These are phyloP conservation scores for Merodon equestris DNA, from an alignment of 2,888 invertebrate genomes.

Conservation along the genomic window DNA sequence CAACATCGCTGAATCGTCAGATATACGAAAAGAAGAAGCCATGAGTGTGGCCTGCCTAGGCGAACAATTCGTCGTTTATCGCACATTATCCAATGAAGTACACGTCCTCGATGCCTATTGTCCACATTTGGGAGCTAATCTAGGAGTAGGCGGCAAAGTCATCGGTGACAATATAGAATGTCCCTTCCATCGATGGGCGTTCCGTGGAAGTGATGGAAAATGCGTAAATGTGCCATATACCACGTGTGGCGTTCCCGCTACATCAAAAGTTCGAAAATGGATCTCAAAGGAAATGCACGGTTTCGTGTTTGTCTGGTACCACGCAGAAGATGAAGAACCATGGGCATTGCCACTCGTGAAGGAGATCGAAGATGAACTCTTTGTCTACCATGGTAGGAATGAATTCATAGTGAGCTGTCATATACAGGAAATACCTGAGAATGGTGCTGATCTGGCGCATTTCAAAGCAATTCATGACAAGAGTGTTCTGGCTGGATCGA, in stretches of 20 bases:
- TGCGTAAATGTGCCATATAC: conserved; percentile 88
- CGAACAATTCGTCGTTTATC: conserved; percentile 85
- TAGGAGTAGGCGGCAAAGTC: conserved; percentile 89
- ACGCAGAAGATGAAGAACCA: conserved; percentile 85
- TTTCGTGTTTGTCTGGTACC: conserved; percentile 90
- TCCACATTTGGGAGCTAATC: conserved; percentile 93
- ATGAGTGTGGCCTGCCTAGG: conserved; percentile 84
- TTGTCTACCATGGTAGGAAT: conserved; percentile 87
- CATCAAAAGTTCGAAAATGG: conserved; percentile 86
- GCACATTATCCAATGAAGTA: conserved; percentile 83
- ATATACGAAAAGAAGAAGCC: conserved; percentile 81
- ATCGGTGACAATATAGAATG: conserved; percentile 89
- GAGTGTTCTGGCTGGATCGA: conserved; percentile 80
- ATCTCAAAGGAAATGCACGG: conserved; percentile 84
- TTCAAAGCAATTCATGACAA: conserved; percentile 87
- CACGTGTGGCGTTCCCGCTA: conserved; percentile 83
- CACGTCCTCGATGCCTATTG: conserved; percentile 91
- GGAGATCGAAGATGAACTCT: conserved; percentile 80
- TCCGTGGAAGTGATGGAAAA: conserved; percentile 86
- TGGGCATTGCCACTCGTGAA: conserved; percentile 84
- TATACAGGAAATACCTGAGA: conserved; percentile 91
- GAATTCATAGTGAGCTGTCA: conserved; percentile 89
- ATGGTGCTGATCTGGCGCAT: conserved; percentile 92
- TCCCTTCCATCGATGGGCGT: conserved; percentile 94
- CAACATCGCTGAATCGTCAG: conserved; percentile 84